These are phyloP conservation scores for Diadromus collaris DNA, from an alignment of 2,888 invertebrate genomes.

Conservation along the genomic window DNA sequence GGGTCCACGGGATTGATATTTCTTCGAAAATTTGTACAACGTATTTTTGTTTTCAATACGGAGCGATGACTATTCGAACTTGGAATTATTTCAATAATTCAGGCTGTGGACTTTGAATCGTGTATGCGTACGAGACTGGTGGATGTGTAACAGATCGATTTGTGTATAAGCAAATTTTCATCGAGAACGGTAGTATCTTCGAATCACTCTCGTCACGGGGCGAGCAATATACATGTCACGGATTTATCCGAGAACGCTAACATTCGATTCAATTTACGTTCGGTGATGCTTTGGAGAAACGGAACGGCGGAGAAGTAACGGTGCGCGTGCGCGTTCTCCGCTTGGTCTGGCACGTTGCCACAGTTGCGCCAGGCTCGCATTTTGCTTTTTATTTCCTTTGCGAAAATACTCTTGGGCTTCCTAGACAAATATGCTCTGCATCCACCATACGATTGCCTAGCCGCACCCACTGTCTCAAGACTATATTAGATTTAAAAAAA, in stretches of 20 bases:
- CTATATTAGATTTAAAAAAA: constrained; percentile 23
- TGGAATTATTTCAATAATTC: background rate
- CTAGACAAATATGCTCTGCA: constrained; percentile 67
- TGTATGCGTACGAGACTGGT: background rate
- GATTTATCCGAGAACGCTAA: constrained; percentile 70
- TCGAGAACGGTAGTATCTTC: constrained; percentile 52
- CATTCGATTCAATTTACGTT: constrained; percentile 77
- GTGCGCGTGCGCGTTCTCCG: constrained; percentile 62
- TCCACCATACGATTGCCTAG: constrained; percentile 56
- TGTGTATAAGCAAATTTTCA: constrained; percentile 55
- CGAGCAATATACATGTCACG: constrained; percentile 72
- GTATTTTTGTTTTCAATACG: background rate
- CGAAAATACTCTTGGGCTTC: constrained; percentile 63
- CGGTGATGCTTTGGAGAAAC: constrained; percentile 68
- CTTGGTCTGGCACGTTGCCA: constrained; percentile 69
- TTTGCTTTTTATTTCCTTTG: constrained; percentile 63
- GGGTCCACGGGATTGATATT: background rate
- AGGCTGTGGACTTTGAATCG: background rate
- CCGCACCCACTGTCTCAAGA: constrained; percentile 38
- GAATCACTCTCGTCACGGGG: constrained; percentile 63
- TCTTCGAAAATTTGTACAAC: background rate
- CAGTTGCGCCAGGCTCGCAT: constrained; percentile 62
- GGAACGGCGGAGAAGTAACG: constrained; percentile 60
- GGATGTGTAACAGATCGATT: constrained; percentile 2
- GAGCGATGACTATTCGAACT: background rate